A percentile compares a stretch with the other conserved stretches of the same genome.
Conservation (phyloP, 2,888 invertebrate genomes). For the Phyllotreta striolata region DNA sequence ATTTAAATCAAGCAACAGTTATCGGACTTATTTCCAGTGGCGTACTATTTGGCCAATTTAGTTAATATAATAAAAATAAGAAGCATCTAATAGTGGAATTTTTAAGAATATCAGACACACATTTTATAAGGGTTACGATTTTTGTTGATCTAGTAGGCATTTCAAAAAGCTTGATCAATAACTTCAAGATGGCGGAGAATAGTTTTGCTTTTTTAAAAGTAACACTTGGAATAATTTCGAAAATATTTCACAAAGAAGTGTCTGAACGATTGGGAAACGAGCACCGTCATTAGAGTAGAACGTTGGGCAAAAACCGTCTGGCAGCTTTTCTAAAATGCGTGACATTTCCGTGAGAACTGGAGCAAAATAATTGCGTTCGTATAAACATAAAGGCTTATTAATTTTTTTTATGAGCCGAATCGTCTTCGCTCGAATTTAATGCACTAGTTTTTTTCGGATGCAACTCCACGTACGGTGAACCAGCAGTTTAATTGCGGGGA, state of each 20-base stretch:
- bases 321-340: slow-evolving; percentile 27
- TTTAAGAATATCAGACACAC: too few species aligned
- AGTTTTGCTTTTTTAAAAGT: too few species aligned
- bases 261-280: not conserved
- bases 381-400: not conserved
- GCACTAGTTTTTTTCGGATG: slow-evolving; percentile 7
- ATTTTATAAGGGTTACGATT: too few species aligned
- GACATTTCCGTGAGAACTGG: slow-evolving; percentile 39
- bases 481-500: too few species aligned
- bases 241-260: not conserved
- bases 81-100: too few species aligned
- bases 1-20: too few species aligned
- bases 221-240: not conserved
- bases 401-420: slow-evolving; percentile 23
- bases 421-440: not conserved
- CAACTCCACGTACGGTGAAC: not conserved
- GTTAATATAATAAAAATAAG: too few species aligned
- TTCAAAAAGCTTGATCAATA: too few species aligned
- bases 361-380: slow-evolving; percentile 33
- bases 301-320: slow-evolving; percentile 9
- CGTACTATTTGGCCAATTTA: too few species aligned
- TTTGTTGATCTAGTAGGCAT: too few species aligned
- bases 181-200: too few species aligned
- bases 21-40: too few species aligned
- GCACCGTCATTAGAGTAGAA: slow-evolving; percentile 18